Base-by-base conservation (phyloP, 1,140 invertebrate genomes). In the Himalopsyche phryganea region DNA sequence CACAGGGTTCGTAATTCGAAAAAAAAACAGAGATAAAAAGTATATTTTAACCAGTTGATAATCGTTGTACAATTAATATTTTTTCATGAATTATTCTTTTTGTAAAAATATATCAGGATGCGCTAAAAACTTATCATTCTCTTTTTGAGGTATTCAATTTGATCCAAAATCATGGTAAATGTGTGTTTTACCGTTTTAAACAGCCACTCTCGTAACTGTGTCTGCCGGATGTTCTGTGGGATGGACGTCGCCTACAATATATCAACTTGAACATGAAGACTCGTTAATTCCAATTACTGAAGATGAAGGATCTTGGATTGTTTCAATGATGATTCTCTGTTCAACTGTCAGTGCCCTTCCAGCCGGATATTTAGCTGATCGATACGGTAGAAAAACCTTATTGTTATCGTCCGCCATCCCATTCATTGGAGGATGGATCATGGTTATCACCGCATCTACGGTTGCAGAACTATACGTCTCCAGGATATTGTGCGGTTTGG, bases 341-440 rank as follows among this genome's bases (percentile, higher is more conserved):
- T 78, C 76, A 5, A 72, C 74, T 7, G 54, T 77, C 49, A 77
- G 73, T 28, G 75, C 76, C 2, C 66, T 78, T 1, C 76, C 76
- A 9, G 71, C 76, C 2, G 76, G 75, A 17, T 78, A 78, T 63
- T 65, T 74, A 44, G 74, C 75, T 36, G 76, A 78, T 59, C 71
- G 68, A 32, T 74, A 84, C 56, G 90, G 90, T 4, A 76, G 89
- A 15, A 90, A 89, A 68, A 75, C 72, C 1, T 83, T 85, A 1
- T 77, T 92, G 1, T 69, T 87, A 1, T 58, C 83, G 6, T 79
- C 81, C 7, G 80, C 81, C 0, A 59, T 87, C n/a, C 85, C 83
- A 1, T 83, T 83, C 66, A 73, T 81, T 11, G 38, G 83, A n/a
- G 86, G 87, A 17, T 90, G 85, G 83, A 63, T 84, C 4, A 69